Evolutionary conservation across 2,797 vertebrate species (phyloP), one percentile per base, ranked within the genome.

Genomic region (Sylvilagus floridanus): DNA sequence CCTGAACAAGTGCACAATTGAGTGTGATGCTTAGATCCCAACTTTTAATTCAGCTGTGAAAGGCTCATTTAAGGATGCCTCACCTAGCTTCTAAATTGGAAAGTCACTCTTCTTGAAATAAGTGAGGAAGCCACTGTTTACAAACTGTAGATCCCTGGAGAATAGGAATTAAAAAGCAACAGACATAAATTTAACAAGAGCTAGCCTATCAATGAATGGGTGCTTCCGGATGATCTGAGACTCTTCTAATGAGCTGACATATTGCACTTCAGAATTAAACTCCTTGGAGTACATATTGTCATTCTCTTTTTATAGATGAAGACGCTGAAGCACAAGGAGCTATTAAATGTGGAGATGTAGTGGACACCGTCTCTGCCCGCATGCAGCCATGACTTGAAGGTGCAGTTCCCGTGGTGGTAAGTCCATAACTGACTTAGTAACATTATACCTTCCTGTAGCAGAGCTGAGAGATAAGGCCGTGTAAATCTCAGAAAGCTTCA

Each of bases 11-110:
- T 35, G 37, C 50, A 24, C 32, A 35, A 50, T 42, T 63, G 84
- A 35, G n/a, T 35, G 12, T 19, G n/a, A 60, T n/a, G 32, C 4
- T 19, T 8, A 50, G 66, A 54, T 5, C 32, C 77, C 37, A 10
- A 63, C 88, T 81, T 77, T 50, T 35, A 77, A 9, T 77, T 90
- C 79, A 37, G 35, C 75, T 24, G 17, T 10, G 50, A 91, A 81
- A 88, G 72, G n/a, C 79, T 69, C 60, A 95, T 88, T 93, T 84
- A 54, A 95, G 30, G 30, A 57, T 78, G 82, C 11, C 26, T 95
- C 60, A 69, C 54, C 11, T 60, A 78, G 79, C 78, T 69, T 88
- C 66, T 72, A 85, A 95, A 82, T 95, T 71, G 89, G 81, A 89
- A 90, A 85, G 26, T 84, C 86, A 66, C 17, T 89, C 78, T 91